These are phyloP conservation scores for Drosophila formosana DNA, from an alignment of 2,888 invertebrate genomes.

Conservation along the genomic window DNA sequence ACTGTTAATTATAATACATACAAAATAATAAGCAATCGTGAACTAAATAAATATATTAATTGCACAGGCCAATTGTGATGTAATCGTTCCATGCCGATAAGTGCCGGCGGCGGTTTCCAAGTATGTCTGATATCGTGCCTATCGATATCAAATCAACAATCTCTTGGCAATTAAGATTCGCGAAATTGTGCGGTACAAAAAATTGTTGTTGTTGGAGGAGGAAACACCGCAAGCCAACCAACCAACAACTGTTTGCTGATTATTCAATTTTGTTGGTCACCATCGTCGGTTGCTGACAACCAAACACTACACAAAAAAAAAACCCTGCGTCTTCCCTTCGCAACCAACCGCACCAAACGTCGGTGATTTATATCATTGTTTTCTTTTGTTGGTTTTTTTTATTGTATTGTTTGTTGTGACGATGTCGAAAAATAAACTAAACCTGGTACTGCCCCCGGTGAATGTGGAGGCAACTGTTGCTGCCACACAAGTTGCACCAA, in stretches of 20 bases:
- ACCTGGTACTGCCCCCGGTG: slow-evolving; percentile 95
- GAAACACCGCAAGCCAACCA: slow-evolving; percentile 4
- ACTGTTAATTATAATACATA: no score
- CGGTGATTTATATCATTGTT: slow-evolving; percentile 28
- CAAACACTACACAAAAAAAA: slow-evolving; percentile 6
- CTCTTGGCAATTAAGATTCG: slow-evolving; percentile 33
- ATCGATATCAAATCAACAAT: slow-evolving; percentile 33
- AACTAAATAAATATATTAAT: background rate
- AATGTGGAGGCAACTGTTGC: slow-evolving; percentile 90
- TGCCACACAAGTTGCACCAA: slow-evolving; percentile 86
- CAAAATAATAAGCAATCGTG: no score
- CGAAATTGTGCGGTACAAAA: slow-evolving; percentile 32
- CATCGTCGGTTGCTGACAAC: slow-evolving; percentile 17
- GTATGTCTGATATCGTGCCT: slow-evolving; percentile 1
- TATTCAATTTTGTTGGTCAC: slow-evolving; percentile 7
- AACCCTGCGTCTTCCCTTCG: slow-evolving; percentile 30
- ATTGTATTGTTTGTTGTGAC: slow-evolving; percentile 6
- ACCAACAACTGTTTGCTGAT: slow-evolving; percentile 12
- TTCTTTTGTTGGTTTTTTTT: slow-evolving; percentile 3
- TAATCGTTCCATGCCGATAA: slow-evolving; percentile 9
- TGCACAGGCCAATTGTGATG: background rate
- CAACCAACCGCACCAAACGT: slow-evolving; percentile 21
- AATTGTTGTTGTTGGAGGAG: slow-evolving; percentile 11
- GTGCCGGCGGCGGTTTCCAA: background rate
- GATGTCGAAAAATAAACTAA: slow-evolving; percentile 97